phyloP scores from a whole-genome alignment of 2,113 vertebrate genomes.

The Prionailurus viverrinus region DNA sequence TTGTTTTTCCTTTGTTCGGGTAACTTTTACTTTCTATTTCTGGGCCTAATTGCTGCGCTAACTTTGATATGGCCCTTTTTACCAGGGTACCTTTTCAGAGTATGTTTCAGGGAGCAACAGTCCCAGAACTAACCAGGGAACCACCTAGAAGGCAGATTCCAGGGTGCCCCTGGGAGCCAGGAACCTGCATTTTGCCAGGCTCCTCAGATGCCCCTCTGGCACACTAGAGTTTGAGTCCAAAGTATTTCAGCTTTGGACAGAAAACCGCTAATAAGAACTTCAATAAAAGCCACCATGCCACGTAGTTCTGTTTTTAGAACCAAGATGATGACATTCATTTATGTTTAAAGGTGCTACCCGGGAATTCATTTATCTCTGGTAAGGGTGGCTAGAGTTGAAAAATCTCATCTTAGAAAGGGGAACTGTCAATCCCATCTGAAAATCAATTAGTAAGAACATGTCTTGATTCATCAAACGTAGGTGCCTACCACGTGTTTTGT shows the following conservation, averaged over 20 bases:
- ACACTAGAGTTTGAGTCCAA: neutral
- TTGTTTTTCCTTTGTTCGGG: neutral
- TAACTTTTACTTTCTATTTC: neutral
- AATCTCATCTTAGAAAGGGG: neutral
- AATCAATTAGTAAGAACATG: neutral
- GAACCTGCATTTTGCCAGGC: neutral
- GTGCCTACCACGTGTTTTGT: neutral
- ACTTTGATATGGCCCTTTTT: neutral
- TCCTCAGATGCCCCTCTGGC: neutral
- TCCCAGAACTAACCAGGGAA: neutral
- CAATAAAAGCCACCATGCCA: neutral
- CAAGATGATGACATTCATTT: neutral
- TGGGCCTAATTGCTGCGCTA: neutral
- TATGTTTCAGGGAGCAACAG: neutral
- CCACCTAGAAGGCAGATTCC: neutral
- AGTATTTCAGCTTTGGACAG: neutral
- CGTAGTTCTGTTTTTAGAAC: neutral
- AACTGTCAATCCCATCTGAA: neutral
- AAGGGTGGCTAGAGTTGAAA: neutral
- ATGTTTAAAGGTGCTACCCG: neutral
- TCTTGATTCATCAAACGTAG: neutral
- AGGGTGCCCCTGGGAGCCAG: neutral
- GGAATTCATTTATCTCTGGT: neutral
- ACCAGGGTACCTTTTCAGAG: neutral
- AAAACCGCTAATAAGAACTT: conserved; percentile 3